Evolutionary conservation across 2,797 vertebrate species (phyloP).

Genomic region (Platalea minor): DNA sequence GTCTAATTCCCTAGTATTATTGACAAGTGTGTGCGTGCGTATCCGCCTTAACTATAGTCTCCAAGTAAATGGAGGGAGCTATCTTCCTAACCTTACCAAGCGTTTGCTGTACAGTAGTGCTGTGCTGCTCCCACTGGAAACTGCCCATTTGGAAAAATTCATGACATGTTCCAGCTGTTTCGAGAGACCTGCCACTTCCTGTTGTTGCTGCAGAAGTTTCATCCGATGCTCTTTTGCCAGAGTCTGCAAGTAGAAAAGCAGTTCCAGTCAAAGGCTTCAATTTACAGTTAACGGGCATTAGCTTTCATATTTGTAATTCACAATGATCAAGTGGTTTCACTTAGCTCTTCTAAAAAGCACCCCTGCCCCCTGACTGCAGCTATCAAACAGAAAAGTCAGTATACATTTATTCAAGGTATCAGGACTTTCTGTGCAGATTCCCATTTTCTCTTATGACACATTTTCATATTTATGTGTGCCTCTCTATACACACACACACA

Average conservation of each 20-base stretch:
- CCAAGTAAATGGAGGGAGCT: not conserved
- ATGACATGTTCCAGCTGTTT: conserved; percentile 83
- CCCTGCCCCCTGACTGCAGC: not conserved
- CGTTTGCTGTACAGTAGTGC: conserved; percentile 82
- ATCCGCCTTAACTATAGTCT: not conserved
- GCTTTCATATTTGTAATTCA: not conserved
- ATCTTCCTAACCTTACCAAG: conserved; percentile 68
- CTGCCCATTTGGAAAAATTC: conserved; percentile 84
- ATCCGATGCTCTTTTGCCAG: conserved; percentile 80
- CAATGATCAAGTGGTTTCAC: not conserved
- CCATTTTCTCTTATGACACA: not conserved
- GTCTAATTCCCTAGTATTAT: not conserved
- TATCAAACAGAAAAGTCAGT: not conserved
- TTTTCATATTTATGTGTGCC: not conserved
- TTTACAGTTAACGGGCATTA: not conserved
- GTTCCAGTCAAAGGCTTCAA: not conserved
- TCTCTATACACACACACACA: not conserved
- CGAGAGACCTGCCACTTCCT: conserved; percentile 80
- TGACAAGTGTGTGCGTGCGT: fast-evolving
- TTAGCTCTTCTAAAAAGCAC: not conserved
- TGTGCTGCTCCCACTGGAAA: conserved; percentile 81
- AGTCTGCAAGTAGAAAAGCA: conserved; percentile 64
- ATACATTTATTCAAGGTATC: not conserved
- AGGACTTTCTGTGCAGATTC: not conserved
- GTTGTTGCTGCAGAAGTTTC: conserved; percentile 81